Evolutionary conservation across 2,113 vertebrate species (phyloP), one percentile per base, ranked within the genome.

Genomic region (Miniopterus natalensis): DNA sequence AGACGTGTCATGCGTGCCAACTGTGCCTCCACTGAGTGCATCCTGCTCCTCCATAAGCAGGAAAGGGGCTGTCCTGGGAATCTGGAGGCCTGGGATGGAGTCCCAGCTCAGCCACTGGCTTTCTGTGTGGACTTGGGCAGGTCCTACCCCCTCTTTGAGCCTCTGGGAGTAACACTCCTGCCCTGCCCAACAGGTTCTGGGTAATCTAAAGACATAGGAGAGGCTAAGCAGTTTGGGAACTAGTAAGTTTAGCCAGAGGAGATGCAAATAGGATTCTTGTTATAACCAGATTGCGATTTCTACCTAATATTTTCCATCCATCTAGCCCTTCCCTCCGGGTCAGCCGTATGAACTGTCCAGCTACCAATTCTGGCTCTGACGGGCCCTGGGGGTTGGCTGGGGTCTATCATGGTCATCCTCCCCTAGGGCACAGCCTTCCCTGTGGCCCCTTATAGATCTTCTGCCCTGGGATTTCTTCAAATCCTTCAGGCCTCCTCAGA

Each of bases 1-100:
- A 78, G 29, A 25, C 9, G 7, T 36, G 15, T 36, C 11, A 1
- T 2, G 36, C 0, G 6, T 17, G 40, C 8, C 5, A 1, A 57
- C 47, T 47, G 0, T 13, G 20, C 20, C 25, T 88, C 21, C 49
- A 20, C 14, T 21, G 18, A 71, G 61, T 47, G 51, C 10, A 70
- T 45, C 12, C 53, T 45, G 11, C 12, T 65, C 59, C 29, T 84
- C 40, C 3, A 0, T 47, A 21, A 88, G 53, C 61, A 88, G 49
- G 23, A 31, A 63, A 53, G 25, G 40, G 53, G 80, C 53, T 59
- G 8, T n/a, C 53, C 42, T 80, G 21, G 29, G 63, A 36, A 25
- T n/a, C 53, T 29, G 31, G 45, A 57, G 78, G 31, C 65, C 80
- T 47, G 36, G 65, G 17, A 42, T 42, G 1, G 2, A 78, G 17